These are phyloP conservation scores for Sitodiplosis mosellana DNA, from an alignment of 1,140 invertebrate species.

Conservation along the genomic window DNA sequence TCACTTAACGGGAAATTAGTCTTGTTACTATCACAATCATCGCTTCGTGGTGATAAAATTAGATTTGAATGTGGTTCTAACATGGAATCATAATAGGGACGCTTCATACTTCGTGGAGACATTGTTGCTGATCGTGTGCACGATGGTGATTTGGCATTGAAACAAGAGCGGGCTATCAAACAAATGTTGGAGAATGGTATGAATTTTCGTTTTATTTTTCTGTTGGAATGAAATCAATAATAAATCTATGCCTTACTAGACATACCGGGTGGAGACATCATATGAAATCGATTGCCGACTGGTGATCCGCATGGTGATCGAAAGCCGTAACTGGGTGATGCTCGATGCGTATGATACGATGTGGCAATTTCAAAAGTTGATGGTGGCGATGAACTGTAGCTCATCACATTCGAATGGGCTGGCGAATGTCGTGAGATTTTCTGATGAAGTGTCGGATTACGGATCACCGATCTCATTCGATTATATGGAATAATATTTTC, in stretches of 20 bases:
- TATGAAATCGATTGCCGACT: slow-evolving; percentile 13
- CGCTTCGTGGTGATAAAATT: neutral
- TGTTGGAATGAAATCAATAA: no score
- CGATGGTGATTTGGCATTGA: neutral
- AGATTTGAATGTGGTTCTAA: neutral
- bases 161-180: no score
- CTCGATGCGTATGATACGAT: slow-evolving; percentile 1
- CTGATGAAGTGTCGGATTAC: neutral
- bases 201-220: no score
- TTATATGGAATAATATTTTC: slow-evolving; percentile 67
- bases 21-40: neutral
- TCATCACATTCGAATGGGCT: neutral
- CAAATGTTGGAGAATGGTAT: no score
- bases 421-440: neutral
- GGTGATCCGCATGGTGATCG: slow-evolving; percentile 22
- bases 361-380: neutral
- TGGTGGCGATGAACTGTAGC: neutral
- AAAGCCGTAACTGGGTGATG: slow-evolving; percentile 17
- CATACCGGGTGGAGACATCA: slow-evolving; percentile 16
- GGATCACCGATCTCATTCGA: slow-evolving; percentile 20
- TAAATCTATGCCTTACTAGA: no score
- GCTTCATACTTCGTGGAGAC: neutral
- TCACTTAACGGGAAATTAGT: neutral
- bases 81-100: neutral
- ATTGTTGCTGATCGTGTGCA: neutral